A percentile compares a stretch with the other conserved stretches of the same genome.
These are phyloP conservation scores for Caenorhabditis drosophilae DNA, from an alignment of 2,888 invertebrate species.

Conservation along the genomic window DNA sequence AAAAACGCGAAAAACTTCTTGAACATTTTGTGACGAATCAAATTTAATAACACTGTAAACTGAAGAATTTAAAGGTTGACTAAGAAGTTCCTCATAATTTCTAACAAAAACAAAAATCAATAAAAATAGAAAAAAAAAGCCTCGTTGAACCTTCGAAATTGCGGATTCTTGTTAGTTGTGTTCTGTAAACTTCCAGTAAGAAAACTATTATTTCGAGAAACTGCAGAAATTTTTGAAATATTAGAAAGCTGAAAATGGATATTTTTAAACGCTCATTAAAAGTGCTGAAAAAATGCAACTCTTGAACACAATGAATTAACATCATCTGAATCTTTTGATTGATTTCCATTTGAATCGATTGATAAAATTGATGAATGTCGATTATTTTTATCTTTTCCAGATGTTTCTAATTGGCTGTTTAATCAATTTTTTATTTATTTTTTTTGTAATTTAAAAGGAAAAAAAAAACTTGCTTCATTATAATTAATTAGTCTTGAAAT, in stretches of 20 bases:
- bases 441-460: not conserved
- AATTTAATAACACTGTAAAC: slow-evolving; percentile 13
- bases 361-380: not conserved
- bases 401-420: slow-evolving; percentile 19
- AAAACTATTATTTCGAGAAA: too few species aligned
- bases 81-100: slow-evolving; percentile 16
- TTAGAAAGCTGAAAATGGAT: slow-evolving; percentile 25
- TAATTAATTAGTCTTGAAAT: too few species aligned
- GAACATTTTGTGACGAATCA: slow-evolving; percentile 11
- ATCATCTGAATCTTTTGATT: slow-evolving; percentile 12
- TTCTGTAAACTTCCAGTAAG: too few species aligned
- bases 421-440: not conserved
- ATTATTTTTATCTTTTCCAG: slow-evolving; percentile 9
- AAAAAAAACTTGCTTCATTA: not conserved
- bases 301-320: slow-evolving; percentile 31
- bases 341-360: not conserved
- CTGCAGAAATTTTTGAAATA: slow-evolving; percentile 1
- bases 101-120: slow-evolving; percentile 4
- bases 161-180: too few species aligned
- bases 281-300: slow-evolving; percentile 3
- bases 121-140: too few species aligned
- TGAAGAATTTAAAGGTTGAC: slow-evolving; percentile 4
- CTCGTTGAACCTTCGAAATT: too few species aligned
- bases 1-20: too few species aligned
- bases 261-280: too few species aligned